These are phyloP conservation scores for Drosophila mulleri DNA, from an alignment of 2,888 invertebrate genomes.

Conservation along the genomic window DNA sequence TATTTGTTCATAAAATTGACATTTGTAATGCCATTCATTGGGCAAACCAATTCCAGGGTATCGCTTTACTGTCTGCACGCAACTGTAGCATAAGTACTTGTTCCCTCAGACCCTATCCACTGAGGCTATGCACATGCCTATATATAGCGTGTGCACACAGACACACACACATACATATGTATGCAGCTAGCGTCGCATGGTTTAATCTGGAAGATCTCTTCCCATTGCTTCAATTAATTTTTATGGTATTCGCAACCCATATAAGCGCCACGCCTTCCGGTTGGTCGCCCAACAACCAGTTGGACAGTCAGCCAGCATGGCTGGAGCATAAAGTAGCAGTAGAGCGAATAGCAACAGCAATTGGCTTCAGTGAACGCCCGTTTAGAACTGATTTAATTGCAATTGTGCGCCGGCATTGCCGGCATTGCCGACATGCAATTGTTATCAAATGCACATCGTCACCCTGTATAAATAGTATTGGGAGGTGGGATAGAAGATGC, in stretches of 20 bases:
- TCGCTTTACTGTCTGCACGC: background rate
- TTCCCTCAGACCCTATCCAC: background rate
- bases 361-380: conserved; percentile 59
- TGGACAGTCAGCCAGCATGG: conserved; percentile 29
- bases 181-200: conserved; percentile 7
- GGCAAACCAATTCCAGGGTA: conserved; percentile 25
- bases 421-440: conserved; percentile 66
- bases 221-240: conserved; percentile 67
- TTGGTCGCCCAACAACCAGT: conserved; percentile 5
- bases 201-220: conserved; percentile 52
- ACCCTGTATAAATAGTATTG: conserved; percentile 41
- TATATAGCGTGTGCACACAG: background rate
- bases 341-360: conserved; percentile 26
- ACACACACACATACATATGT: conserved; percentile 4
- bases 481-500: conserved; percentile 49
- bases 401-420: conserved; percentile 61
- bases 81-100: background rate
- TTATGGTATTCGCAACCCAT: conserved; percentile 68
- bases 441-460: conserved; percentile 64
- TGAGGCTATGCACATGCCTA: conserved; percentile 5
- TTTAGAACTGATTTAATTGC: conserved; percentile 78
- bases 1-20: too few relatives aligned
- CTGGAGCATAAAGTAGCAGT: conserved; percentile 24
- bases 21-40: background rate
- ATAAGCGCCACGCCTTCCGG: conserved; percentile 57